Conservation (phyloP, 2,113 vertebrate species). For the Ciconia stormi region DNA sequence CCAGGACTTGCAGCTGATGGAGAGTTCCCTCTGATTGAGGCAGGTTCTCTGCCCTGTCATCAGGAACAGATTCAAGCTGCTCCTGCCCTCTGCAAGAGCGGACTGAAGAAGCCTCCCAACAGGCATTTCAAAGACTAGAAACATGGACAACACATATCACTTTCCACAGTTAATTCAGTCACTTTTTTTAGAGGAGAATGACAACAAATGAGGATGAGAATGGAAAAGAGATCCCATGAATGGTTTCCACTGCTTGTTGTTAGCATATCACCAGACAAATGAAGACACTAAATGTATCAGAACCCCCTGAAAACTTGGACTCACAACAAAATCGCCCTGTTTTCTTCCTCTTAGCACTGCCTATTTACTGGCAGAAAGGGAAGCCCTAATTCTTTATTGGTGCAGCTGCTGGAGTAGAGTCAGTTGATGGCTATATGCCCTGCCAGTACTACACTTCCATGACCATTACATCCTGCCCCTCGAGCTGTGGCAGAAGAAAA, state of each 20-base stretch:
- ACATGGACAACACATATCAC: constrained; percentile 14
- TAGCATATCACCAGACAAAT: background rate
- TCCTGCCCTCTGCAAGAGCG: background rate
- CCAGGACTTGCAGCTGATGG: background rate
- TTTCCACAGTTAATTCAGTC: background rate
- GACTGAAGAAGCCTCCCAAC: background rate
- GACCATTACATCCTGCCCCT: background rate
- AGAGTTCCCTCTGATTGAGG: background rate
- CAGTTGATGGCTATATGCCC: background rate
- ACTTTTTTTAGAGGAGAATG: background rate
- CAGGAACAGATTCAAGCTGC: background rate
- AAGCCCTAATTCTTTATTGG: background rate
- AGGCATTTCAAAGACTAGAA: constrained; percentile 8
- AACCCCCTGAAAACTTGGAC: background rate
- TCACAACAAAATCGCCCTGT: background rate
- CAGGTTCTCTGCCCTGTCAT: background rate
- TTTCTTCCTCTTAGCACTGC: background rate
- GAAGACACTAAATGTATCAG: background rate
- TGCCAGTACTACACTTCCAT: background rate
- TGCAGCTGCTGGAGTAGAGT: background rate
- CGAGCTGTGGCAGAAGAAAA: background rate
- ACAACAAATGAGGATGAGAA: constrained; percentile 46
- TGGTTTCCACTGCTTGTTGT: background rate
- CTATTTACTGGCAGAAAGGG: background rate
- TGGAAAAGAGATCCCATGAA: constrained; percentile 5